A percentile compares a stretch with the other conserved stretches of the same genome.
These are phyloP conservation scores for Antennarius maculatus DNA, from an alignment of 2,797 vertebrate genomes.

Conservation along the genomic window DNA sequence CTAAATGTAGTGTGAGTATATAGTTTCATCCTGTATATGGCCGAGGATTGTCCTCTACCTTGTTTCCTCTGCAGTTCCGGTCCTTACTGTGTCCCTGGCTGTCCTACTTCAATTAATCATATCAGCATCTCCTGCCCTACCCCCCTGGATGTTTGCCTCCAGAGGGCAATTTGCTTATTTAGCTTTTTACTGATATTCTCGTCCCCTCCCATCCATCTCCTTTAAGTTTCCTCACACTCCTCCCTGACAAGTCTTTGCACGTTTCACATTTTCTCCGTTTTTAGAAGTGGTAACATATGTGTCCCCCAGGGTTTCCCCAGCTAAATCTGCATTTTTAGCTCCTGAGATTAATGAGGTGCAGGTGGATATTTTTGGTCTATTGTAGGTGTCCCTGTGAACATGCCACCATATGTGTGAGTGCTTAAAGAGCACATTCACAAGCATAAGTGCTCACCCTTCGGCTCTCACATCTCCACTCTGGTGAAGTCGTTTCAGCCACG, in stretches of 20 bases:
- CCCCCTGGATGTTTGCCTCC: slow-evolving; percentile 71
- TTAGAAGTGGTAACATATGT: slow-evolving; percentile 8
- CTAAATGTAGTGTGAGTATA: slow-evolving; percentile 52
- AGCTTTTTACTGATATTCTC: slow-evolving; percentile 56
- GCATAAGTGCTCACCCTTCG: slow-evolving; percentile 1
- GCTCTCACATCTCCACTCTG: slow-evolving; percentile 24
- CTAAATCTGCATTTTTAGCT: slow-evolving; percentile 40
- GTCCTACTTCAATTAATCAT: slow-evolving; percentile 84
- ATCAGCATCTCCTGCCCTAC: slow-evolving; percentile 62
- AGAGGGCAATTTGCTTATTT: slow-evolving; percentile 78
- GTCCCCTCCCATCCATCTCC: slow-evolving; percentile 51
- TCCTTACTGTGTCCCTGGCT: slow-evolving; percentile 71
- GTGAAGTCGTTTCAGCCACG: slow-evolving; percentile 31
- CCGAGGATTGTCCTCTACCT: slow-evolving; percentile 72
- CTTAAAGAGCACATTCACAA: not conserved
- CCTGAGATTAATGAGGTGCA: slow-evolving; percentile 13
- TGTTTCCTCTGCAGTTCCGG: slow-evolving; percentile 62
- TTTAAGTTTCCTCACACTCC: slow-evolving; percentile 8
- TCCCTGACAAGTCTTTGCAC: slow-evolving; percentile 1
- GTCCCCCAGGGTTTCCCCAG: not conserved
- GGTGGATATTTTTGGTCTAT: slow-evolving; percentile 18
- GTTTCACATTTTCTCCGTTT: slow-evolving; percentile 7
- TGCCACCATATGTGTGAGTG: not conserved
- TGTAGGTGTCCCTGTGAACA: slow-evolving; percentile 15
- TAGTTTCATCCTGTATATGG: slow-evolving; percentile 63